Evolutionary conservation across 2,888 invertebrate species (phyloP).

Genomic region (Hypercompe scribonia): DNA sequence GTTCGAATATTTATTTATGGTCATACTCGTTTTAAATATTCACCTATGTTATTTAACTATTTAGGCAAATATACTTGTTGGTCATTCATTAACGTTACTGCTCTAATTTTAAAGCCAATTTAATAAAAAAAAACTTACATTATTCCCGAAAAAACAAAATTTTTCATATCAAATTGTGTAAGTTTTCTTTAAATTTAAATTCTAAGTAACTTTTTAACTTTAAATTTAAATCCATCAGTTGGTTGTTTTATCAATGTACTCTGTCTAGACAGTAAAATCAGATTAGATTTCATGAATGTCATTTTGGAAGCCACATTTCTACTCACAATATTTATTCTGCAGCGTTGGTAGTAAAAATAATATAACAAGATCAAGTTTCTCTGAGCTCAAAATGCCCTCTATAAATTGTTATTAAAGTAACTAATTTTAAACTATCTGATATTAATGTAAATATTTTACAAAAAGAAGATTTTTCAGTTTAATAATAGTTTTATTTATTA

Average conservation of each 20-base stretch:
- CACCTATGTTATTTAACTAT: no score
- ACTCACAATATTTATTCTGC: neutral
- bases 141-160: neutral
- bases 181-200: neutral
- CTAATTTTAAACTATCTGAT: neutral
- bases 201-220: neutral
- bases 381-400: neutral
- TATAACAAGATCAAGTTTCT: neutral
- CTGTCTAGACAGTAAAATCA: constrained; percentile 1
- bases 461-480: no score
- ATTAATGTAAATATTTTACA: neutral
- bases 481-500: no score
- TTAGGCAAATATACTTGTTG: no score
- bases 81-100: no score
- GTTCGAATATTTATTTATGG: neutral
- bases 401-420: neutral
- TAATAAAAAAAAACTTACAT: no score
- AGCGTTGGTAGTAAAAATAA: neutral
- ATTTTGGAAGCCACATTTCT: neutral
- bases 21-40: no score
- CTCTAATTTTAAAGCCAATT: no score
- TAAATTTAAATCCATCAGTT: neutral
- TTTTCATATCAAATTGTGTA: neutral
- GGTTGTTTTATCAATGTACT: neutral
- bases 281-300: neutral